Base-by-base conservation (phyloP, 2,888 invertebrate genomes). In the Seladonia tumulorum region DNA sequence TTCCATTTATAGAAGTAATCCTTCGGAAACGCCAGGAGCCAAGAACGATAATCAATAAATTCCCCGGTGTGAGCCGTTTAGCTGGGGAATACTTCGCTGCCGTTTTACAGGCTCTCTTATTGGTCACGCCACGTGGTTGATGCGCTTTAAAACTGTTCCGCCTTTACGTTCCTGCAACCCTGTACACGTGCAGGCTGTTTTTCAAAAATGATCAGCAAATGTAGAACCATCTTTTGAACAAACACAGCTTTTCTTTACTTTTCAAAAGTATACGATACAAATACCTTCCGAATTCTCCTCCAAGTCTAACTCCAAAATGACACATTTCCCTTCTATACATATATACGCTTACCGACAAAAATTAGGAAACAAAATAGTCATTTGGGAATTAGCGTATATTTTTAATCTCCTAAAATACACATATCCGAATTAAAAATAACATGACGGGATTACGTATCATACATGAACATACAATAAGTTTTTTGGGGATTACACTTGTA, bases 11-110 rank as follows among this genome's bases (percentile, higher is more conserved):
- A 72, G 12, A 14, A n/a, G 60, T n/a, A 72, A 76, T 76, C 72
- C 70, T 76, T 72, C 63, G 45, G 45, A 57, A 76, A 83, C 76
- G 71, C 47, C 45, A 25, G 39, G 49, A 53, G 72, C 72, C 76
- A 47, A 53, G 71, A 76, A 57, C 66, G 83, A 83, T 83, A 81
- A 82, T 85, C 84, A 35, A 85, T 85, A 85, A 85, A 85, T 79
- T 85, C 74, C 25, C 35, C 18, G 60, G 60, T 35, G 77, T 49
- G 76, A 57, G 76, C 53, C 83, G 78, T 71, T 79, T 77, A 63
- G 35, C 12, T n/a, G 60, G 35, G 70, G 83, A 63, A 82, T 78
- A 75, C 72, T 45, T 82, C 42, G 29, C 84, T 70, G 5, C n/a
- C 68, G 60, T 82, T 84, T 78, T 53, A 75, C 49, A 53, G 12